A percentile compares a stretch with the other conserved stretches of the same genome.
Evolutionary conservation across 1,140 invertebrate species (phyloP).

Genomic region (Drosophila busckii): DNA sequence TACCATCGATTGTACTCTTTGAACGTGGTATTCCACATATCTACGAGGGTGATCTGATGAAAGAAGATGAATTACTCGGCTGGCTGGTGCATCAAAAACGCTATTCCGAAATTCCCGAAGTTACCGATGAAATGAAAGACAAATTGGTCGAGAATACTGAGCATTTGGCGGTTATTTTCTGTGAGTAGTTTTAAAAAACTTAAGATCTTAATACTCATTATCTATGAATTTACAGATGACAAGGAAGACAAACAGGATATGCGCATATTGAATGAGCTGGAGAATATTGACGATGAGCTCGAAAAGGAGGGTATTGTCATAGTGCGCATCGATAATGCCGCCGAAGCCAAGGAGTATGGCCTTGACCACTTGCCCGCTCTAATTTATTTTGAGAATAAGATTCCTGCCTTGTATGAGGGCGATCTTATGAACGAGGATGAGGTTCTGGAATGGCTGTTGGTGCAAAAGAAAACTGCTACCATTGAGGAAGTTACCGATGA

Average conservation of each 20-base stretch:
- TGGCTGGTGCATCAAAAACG: slow-evolving; percentile 94
- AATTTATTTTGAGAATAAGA: slow-evolving; percentile 95
- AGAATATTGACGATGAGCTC: slow-evolving; percentile 95
- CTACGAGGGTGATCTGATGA: slow-evolving; percentile 94
- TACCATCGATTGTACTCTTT: slow-evolving; percentile 91
- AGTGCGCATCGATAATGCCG: slow-evolving; percentile 92
- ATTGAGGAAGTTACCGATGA: slow-evolving; percentile 97
- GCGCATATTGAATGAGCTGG: slow-evolving; percentile 91
- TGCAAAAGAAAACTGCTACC: slow-evolving; percentile 93
- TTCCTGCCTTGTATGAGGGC: slow-evolving; percentile 94
- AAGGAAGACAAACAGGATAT: slow-evolving; percentile 94
- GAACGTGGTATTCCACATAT: slow-evolving; percentile 92
- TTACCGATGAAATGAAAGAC: slow-evolving; percentile 96
- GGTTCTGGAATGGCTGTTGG: slow-evolving; percentile 92
- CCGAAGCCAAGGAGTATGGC: slow-evolving; percentile 93
- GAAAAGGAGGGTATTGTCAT: slow-evolving; percentile 94
- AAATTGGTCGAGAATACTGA: slow-evolving; percentile 89
- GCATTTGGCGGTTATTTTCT: slow-evolving; percentile 91
- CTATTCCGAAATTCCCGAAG: slow-evolving; percentile 93
- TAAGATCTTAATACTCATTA: not conserved
- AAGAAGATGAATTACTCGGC: slow-evolving; percentile 92
- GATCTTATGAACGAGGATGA: slow-evolving; percentile 95
- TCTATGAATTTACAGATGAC: slow-evolving; percentile 85
- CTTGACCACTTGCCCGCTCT: slow-evolving; percentile 93
- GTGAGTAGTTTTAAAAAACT: slow-evolving; percentile 81